phyloP scores from a whole-genome alignment of 2,797 vertebrate species.

The Margarornis squamiger region DNA sequence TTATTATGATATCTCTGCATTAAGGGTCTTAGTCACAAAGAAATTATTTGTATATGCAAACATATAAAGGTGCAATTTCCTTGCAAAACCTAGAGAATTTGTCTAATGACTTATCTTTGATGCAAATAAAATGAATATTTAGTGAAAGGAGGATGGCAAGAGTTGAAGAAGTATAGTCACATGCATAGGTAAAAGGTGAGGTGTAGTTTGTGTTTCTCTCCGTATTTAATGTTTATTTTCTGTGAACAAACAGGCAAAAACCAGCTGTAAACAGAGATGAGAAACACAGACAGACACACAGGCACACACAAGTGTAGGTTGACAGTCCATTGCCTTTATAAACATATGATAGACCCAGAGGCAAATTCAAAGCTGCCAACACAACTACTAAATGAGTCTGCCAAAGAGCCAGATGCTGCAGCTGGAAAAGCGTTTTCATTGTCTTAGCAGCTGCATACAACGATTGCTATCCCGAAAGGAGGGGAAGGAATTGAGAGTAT shows the following conservation, averaged over 20 bases:
- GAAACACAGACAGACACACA: neutral
- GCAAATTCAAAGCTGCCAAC: slow-evolving; percentile 48
- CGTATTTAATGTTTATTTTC: neutral
- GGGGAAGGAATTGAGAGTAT: neutral
- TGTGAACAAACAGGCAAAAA: neutral
- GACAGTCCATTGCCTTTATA: slow-evolving; percentile 53
- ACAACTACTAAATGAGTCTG: slow-evolving; percentile 43
- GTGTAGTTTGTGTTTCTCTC: neutral
- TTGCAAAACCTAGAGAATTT: neutral
- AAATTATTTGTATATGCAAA: slow-evolving; percentile 13
- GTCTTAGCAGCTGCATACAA: slow-evolving; percentile 37
- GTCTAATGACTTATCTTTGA: neutral
- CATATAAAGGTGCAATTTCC: neutral
- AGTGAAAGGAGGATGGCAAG: neutral
- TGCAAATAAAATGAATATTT: neutral
- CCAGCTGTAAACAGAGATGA: neutral
- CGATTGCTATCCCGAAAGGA: neutral
- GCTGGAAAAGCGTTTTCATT: slow-evolving; percentile 40
- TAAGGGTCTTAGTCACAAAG: slow-evolving; percentile 53
- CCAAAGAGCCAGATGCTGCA: slow-evolving; percentile 56
- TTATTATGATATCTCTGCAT: slow-evolving; percentile 21
- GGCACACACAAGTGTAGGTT: neutral
- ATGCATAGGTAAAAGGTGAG: neutral
- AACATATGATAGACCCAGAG: slow-evolving; percentile 60
- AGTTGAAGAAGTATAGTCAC: neutral